phyloP scores from a whole-genome alignment of 2,888 invertebrate genomes.

The Laspeyria flexula region DNA sequence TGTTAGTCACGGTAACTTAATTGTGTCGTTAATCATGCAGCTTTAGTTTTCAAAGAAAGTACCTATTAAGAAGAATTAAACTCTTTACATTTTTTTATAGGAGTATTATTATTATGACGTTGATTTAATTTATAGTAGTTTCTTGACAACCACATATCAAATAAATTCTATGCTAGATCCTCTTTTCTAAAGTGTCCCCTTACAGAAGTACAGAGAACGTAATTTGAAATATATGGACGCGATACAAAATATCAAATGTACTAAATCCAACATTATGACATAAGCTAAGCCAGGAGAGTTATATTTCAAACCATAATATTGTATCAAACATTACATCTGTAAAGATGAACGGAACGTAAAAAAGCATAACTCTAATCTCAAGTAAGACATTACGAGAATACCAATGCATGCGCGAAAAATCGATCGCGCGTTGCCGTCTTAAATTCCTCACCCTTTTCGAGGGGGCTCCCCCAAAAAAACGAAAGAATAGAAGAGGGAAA shows the following conservation, averaged over 20 bases:
- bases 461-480: slow-evolving; percentile 86
- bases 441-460: slow-evolving; percentile 86
- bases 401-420: slow-evolving; percentile 86
- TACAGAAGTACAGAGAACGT: no score
- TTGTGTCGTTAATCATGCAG: slow-evolving; percentile 5
- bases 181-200: no score
- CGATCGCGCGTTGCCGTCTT: slow-evolving; percentile 83
- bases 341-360: slow-evolving; percentile 51
- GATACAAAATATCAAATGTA: no score
- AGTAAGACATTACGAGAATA: slow-evolving; percentile 86
- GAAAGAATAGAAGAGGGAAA: slow-evolving; percentile 86
- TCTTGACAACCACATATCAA: no score
- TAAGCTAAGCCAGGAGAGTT: neutral
- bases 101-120: no score
- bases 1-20: slow-evolving; percentile 9
- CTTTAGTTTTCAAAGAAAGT: neutral
- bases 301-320: slow-evolving; percentile 1
- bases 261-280: neutral
- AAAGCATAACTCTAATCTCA: slow-evolving; percentile 83
- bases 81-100: no score
- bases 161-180: no score
- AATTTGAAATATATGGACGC: no score
- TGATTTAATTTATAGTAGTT: no score
- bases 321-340: slow-evolving; percentile 14
- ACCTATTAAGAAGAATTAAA: neutral